These are phyloP conservation scores for Rousettus leschenaultii DNA, from an alignment of 2,113 vertebrate species.

Conservation along the genomic window DNA sequence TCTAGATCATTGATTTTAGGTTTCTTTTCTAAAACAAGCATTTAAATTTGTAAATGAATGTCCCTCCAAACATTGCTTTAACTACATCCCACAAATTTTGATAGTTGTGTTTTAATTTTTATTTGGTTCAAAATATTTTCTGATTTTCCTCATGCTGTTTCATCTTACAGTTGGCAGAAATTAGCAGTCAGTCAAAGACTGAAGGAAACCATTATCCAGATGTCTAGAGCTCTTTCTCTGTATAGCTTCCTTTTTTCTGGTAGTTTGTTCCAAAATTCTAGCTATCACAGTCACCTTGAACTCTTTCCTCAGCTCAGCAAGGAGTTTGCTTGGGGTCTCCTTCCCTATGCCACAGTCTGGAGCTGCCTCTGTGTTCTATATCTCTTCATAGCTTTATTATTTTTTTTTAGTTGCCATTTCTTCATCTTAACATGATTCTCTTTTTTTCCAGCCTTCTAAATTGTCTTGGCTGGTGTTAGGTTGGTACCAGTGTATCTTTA, in stretches of 20 bases:
- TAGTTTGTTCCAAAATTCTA: neutral
- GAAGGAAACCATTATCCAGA: neutral
- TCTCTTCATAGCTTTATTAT: neutral
- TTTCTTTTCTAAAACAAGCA: slow-evolving; percentile 23
- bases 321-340: neutral
- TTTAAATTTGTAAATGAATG: neutral
- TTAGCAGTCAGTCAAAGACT: neutral
- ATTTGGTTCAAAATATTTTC: slow-evolving; percentile 30
- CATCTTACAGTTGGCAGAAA: neutral
- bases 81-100: neutral
- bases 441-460: slow-evolving; percentile 1
- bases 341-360: neutral
- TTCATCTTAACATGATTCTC: neutral
- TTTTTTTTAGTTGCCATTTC: slow-evolving; percentile 7
- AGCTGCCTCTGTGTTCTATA: neutral
- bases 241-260: neutral
- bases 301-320: neutral
- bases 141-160: neutral
- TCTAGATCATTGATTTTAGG: neutral
- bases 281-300: neutral
- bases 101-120: slow-evolving; percentile 23
- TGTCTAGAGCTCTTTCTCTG: neutral
- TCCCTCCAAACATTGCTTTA: slow-evolving; percentile 15
- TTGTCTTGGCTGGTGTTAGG: slow-evolving; percentile 16
- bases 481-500: neutral